Base-by-base conservation (phyloP, 2,888 invertebrate species). In the Xestia rhomboidea region DNA sequence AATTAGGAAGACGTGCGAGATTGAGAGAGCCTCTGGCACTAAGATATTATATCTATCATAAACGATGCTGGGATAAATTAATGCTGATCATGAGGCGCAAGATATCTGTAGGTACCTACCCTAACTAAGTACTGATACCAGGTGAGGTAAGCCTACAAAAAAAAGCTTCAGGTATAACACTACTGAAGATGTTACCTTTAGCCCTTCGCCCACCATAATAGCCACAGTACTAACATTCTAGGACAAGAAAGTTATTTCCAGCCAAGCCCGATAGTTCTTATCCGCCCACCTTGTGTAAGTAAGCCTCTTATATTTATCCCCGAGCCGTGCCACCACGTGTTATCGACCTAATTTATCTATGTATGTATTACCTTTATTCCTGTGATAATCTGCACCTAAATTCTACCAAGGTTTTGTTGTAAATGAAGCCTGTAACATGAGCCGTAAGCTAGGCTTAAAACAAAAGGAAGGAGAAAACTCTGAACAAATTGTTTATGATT, bases 261-360 rank as follows among this genome's bases (percentile, higher is more conserved):
- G 72, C 66, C 49, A 24, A 68, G 41, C 75, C 60, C 30, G 79
- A 75, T 73, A 82, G 66, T 69, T 79, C 74, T 75, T 86, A 86
- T 70, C 86, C 86, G 73, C 83, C 83, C 79, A 86, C 86, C 27
- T 69, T 44, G 38, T 72, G 57, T 73, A 54, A 30, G 68, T 75
- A 69, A 79, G 79, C 86, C 83, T 74, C 73, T 72, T 77, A 72
- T 51, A 72, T 77, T 80, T 81, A 83, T 85, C 72, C 82, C 57
- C n/a, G 62, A 49, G 72, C 60, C 60, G 41, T 46, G 74, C 66
- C 63, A 71, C 72, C 67, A 69, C 18, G 57, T 66, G 57, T 69
- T 83, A 84, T 84, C 83, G 51, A 15, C 72, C 83, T 78, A 75
- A 86, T 84, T 84, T 84, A 86, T 84, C 83, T 86, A 13, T 54